Percentiles rank a stretch among this genome's conserved stretches.
phyloP scores from a whole-genome alignment of 2,113 vertebrate genomes.

The Henicopernis longicauda region DNA sequence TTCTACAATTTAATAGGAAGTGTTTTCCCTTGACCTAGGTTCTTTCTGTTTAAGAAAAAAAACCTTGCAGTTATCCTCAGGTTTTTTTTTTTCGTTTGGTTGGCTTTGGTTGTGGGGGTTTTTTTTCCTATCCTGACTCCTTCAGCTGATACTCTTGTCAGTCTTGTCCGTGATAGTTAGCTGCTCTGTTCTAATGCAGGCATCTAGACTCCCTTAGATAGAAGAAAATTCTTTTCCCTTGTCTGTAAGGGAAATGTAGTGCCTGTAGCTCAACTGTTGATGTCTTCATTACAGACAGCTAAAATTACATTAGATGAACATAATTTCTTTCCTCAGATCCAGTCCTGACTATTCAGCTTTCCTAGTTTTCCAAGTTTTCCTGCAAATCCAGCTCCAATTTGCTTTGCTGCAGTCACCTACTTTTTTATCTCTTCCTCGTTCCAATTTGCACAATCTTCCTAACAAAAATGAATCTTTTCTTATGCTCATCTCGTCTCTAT shows the following conservation, averaged over 20 bases:
- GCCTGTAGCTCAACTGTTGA: neutral
- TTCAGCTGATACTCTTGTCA: neutral
- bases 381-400: neutral
- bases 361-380: neutral
- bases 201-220: neutral
- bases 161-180: neutral
- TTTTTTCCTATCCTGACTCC: neutral
- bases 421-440: neutral
- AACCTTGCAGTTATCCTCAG: neutral
- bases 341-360: neutral
- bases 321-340: neutral
- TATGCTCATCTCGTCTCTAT: neutral
- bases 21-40: neutral
- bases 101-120: rapidly evolving
- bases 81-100: neutral
- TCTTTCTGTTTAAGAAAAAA: neutral
- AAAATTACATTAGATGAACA: neutral
- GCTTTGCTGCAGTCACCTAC: neutral
- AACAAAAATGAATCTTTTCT: neutral
- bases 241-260: neutral
- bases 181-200: neutral
- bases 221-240: neutral
- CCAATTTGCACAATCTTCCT: neutral
- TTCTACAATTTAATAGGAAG: neutral
- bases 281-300: neutral